These are phyloP conservation scores for Gymnopithys bicolor DNA, from an alignment of 2,797 vertebrate genomes.

Conservation along the genomic window DNA sequence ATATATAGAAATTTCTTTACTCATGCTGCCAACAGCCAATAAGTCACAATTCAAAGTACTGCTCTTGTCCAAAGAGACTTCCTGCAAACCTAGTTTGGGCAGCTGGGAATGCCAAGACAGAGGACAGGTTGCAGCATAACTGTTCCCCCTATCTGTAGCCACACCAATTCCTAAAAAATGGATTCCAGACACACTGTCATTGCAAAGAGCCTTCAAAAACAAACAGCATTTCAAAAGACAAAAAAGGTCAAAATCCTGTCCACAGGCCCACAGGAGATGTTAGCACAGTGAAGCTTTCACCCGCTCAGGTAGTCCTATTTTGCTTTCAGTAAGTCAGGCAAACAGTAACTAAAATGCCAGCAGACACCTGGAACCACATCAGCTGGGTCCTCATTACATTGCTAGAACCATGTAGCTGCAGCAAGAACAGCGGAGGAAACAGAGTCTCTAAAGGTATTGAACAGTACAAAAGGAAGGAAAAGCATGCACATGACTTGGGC, in stretches of 20 bases:
- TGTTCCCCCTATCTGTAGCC: background rate
- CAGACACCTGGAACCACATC: background rate
- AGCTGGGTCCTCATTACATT: background rate
- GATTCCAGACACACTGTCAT: background rate
- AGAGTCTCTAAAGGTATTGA: background rate
- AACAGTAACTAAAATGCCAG: background rate
- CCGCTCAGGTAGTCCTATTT: background rate
- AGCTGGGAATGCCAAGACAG: background rate
- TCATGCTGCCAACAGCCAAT: background rate
- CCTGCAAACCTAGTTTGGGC: background rate
- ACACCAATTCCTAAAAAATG: background rate
- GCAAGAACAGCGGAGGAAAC: background rate
- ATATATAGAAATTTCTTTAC: background rate
- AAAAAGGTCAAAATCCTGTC: background rate
- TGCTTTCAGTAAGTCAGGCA: background rate
- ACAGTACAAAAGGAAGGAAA: background rate
- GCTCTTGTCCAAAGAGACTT: background rate
- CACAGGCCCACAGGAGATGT: background rate
- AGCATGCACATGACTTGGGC: background rate
- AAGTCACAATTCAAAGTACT: background rate
- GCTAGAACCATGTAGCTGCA: background rate
- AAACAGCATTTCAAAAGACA: background rate
- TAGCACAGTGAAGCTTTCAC: background rate
- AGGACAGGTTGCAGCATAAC: background rate
- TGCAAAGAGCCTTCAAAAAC: background rate